A percentile compares a stretch with the other conserved stretches of the same genome.
These are phyloP conservation scores for Eilema depressum DNA, from an alignment of 2,888 invertebrate species.

Conservation along the genomic window DNA sequence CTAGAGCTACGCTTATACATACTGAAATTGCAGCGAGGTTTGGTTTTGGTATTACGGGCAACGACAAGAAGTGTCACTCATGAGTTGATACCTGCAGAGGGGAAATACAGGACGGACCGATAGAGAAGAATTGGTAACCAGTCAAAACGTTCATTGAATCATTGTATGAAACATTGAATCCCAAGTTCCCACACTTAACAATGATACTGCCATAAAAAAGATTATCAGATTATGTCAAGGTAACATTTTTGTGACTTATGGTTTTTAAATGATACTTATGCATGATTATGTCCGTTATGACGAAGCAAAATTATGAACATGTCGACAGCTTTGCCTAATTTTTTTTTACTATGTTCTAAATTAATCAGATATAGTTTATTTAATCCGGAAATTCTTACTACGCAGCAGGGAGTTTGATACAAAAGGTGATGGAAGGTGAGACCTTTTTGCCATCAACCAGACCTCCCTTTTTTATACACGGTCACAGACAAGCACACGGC, in stretches of 20 bases:
- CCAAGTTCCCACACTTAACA: conserved; percentile 29
- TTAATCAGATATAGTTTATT: no score
- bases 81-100: background rate
- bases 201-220: background rate
- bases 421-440: no score
- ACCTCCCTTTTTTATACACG: no score
- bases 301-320: background rate
- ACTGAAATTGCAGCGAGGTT: no score
- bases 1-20: no score
- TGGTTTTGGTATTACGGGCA: no score
- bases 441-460: no score
- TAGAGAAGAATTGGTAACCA: background rate
- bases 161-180: background rate
- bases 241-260: conserved; percentile 22
- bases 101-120: background rate
- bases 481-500: no score
- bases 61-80: no score
- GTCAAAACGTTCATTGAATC: background rate
- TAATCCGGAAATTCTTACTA: no score
- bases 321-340: background rate
- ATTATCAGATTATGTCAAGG: conserved; percentile 41
- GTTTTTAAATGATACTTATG: background rate
- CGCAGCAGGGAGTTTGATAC: no score
- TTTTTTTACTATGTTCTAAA: no score
- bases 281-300: background rate